Evolutionary conservation across 2,888 invertebrate species (phyloP), one percentile per base, ranked within the genome.

Genomic region (Callimorpha dominula): DNA sequence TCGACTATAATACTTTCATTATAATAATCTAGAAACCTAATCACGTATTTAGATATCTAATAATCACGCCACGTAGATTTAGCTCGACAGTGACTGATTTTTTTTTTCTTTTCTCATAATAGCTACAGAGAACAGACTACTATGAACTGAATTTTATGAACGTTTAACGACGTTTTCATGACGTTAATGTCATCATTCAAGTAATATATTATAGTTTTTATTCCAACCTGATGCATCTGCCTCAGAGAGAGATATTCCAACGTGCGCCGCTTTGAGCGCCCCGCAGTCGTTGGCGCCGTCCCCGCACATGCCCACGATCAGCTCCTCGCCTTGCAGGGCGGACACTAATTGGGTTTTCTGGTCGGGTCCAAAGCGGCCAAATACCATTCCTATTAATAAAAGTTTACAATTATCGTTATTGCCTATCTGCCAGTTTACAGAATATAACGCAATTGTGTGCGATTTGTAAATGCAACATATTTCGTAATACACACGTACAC

Each of bases 271-370:
- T 92, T 98, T 98, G 70, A 98, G 93, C 6, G 98, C 98, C 65
- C 98, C 98, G 90, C 98, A 99, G 92, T 99, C 99, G 92, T 99
- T 97, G 46, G 97, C 97, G 50, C 97, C 97, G 89, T 97, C 97
- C 46, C 97, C 97, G 89, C 97, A 97, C 97, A 97, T 97, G 70
- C 97, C 97, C 72, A 97, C 97, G 66, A 97, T 95, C 85, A 97
- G 96, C 77, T 96, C 97, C 66, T 97, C 95, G 81, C 96, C 97
- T 94, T 98, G 97, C 67, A 98, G 92, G 40, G 96, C 96, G 63
- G 97, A 96, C 11, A 98, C 96, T 69, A 98, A 92, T 87, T 98
- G 97, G 52, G 97, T 97, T 90, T 98, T 98, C 87, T 98, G 97
- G 79, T 98, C 98, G 1, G 98, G 97, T 17, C 97, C 97, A 96